A percentile compares a stretch with the other conserved stretches of the same genome.
These are phyloP conservation scores for Dreissena rostriformis DNA, from an alignment of 1,140 invertebrate genomes.

Conservation along the genomic window DNA sequence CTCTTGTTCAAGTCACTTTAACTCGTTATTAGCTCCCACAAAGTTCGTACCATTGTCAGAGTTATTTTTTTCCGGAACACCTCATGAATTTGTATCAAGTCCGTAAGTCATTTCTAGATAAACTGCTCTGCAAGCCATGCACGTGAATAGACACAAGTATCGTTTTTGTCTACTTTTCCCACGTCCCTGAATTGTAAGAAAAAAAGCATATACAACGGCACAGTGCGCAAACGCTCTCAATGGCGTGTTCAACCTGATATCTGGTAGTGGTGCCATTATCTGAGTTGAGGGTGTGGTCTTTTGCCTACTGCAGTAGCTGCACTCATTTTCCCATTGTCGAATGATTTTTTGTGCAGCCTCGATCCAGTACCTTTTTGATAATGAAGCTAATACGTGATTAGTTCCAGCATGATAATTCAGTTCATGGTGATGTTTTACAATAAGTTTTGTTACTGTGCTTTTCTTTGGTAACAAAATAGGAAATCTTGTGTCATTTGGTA, in stretches of 20 bases:
- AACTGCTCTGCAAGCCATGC: not conserved
- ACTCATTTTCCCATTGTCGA: constrained; percentile 20
- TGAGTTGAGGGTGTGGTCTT: constrained; percentile 11
- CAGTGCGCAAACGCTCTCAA: constrained; percentile 27
- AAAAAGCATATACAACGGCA: constrained; percentile 26
- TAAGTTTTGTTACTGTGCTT: too few species aligned
- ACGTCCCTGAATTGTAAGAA: not conserved
- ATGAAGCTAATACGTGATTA: too few species aligned
- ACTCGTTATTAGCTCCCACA: constrained; percentile 15
- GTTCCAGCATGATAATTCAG: too few species aligned
- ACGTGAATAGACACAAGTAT: too few species aligned
- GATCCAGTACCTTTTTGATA: constrained; percentile 40
- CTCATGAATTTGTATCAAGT: constrained; percentile 22
- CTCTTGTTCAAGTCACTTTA: not conserved
- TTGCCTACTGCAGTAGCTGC: constrained; percentile 27
- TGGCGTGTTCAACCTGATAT: constrained; percentile 4
- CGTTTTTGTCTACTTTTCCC: too few species aligned
- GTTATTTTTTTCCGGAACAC: not conserved
- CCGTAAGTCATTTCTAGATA: constrained; percentile 1
- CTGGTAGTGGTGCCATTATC: constrained; percentile 48
- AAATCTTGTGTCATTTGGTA: too few species aligned
- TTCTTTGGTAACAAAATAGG: too few species aligned
- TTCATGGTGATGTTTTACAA: too few species aligned
- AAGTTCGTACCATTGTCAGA: constrained; percentile 39
- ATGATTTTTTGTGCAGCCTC: constrained; percentile 34